These are phyloP conservation scores for Cygnus olor DNA, from an alignment of 2,797 vertebrate genomes.

Conservation along the genomic window DNA sequence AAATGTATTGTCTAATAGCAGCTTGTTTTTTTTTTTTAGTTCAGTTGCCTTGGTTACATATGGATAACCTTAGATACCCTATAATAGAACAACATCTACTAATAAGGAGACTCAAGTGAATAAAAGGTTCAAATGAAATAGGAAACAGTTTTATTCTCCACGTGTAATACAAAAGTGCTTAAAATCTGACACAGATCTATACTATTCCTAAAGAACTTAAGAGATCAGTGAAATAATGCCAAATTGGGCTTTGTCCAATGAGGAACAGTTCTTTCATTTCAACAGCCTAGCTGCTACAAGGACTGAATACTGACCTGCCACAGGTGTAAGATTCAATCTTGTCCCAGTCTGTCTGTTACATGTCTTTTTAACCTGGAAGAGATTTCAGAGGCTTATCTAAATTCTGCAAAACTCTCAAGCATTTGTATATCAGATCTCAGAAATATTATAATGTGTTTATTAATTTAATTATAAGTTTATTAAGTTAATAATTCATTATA, in stretches of 20 bases:
- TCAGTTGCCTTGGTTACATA: neutral
- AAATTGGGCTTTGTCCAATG: neutral
- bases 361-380: neutral
- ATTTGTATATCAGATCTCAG: neutral
- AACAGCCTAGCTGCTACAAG: neutral
- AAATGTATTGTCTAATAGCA: neutral
- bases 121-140: neutral
- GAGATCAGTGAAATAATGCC: neutral
- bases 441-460: no score
- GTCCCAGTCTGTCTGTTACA: neutral
- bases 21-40: neutral
- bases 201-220: neutral
- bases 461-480: no score
- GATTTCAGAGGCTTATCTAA: neutral
- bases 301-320: neutral
- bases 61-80: neutral
- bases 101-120: neutral
- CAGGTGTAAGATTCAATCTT: neutral
- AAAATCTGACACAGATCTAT: neutral
- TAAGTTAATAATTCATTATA: no score
- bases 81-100: neutral
- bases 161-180: neutral
- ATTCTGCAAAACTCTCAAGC: neutral
- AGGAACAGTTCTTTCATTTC: neutral
- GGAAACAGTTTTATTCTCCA: neutral